These are phyloP conservation scores for Sweltsa coloradensis DNA, from an alignment of 1,140 invertebrate genomes.

Conservation along the genomic window DNA sequence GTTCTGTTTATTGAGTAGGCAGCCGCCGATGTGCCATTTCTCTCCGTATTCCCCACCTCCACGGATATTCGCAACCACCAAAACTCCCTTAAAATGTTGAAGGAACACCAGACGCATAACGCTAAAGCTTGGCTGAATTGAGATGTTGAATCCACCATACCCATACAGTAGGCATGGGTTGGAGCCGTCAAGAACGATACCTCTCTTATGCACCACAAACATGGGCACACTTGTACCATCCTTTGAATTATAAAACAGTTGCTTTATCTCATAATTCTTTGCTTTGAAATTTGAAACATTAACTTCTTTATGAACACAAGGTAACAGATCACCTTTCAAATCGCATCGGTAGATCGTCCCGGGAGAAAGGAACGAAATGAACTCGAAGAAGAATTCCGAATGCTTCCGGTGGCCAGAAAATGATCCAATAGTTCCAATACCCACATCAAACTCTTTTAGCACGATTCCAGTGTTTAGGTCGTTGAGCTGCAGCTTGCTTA, in stretches of 20 bases:
- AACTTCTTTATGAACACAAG: constrained; percentile 73
- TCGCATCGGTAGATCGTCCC: constrained; percentile 82
- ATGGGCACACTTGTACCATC: constrained; percentile 95
- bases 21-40: constrained; percentile 89
- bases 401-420: constrained; percentile 77
- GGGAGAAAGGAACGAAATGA: constrained; percentile 88
- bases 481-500: constrained; percentile 61
- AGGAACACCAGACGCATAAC: constrained; percentile 78
- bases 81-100: constrained; percentile 76
- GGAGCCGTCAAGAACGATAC: constrained; percentile 47
- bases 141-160: constrained; percentile 95
- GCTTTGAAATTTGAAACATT: constrained; percentile 75
- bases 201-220: constrained; percentile 85
- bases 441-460: constrained; percentile 60
- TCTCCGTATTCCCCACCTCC: constrained; percentile 97
- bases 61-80: constrained; percentile 87
- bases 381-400: constrained; percentile 85
- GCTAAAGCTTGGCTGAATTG: constrained; percentile 74
- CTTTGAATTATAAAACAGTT: constrained; percentile 90
- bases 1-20: constrained; percentile 91
- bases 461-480: constrained; percentile 58
- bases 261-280: constrained; percentile 67
- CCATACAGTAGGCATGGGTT: constrained; percentile 83
- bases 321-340: too few relatives aligned
- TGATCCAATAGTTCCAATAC: constrained; percentile 74